Evolutionary conservation across 2,888 invertebrate species (phyloP).

Genomic region (Cephus pulcher): DNA sequence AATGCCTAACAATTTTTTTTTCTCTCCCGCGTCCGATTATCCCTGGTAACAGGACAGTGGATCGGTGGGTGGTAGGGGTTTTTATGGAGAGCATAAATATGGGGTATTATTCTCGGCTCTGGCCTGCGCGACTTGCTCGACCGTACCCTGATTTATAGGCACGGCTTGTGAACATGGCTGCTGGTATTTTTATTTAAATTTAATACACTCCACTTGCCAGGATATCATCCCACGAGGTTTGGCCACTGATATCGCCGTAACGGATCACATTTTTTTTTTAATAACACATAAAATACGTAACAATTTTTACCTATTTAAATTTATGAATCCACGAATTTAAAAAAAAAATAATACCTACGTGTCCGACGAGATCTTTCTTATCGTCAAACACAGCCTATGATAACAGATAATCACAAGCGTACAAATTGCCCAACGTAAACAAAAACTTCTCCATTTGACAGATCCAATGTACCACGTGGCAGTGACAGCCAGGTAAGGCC

Average conservation of each 20-base stretch:
- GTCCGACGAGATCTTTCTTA: not conserved
- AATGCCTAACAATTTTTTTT: not conserved
- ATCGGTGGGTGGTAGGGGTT: slow-evolving; percentile 36
- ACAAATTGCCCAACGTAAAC: not conserved
- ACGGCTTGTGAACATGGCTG: slow-evolving; percentile 62
- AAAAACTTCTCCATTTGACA: slow-evolving; percentile 44
- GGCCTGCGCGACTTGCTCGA: slow-evolving; percentile 50
- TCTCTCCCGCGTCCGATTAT: not conserved
- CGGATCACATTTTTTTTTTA: not conserved
- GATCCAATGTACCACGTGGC: slow-evolving; percentile 52
- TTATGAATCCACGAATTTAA: not conserved
- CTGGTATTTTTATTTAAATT: slow-evolving; percentile 67
- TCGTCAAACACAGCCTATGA: not conserved
- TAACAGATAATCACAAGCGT: not conserved
- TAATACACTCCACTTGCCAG: slow-evolving; percentile 53
- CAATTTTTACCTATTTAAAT: not conserved
- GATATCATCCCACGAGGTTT: not conserved
- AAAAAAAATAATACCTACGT: not conserved
- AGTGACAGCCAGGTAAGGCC: slow-evolving; percentile 24
- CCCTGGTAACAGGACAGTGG: slow-evolving; percentile 17
- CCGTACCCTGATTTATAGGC: slow-evolving; percentile 63
- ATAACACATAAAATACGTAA: not conserved
- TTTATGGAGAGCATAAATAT: slow-evolving; percentile 62
- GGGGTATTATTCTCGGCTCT: slow-evolving; percentile 63
- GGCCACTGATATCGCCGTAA: not conserved